Evolutionary conservation across 2,888 invertebrate species (phyloP).

Genomic region (Himalopsyche japonica): DNA sequence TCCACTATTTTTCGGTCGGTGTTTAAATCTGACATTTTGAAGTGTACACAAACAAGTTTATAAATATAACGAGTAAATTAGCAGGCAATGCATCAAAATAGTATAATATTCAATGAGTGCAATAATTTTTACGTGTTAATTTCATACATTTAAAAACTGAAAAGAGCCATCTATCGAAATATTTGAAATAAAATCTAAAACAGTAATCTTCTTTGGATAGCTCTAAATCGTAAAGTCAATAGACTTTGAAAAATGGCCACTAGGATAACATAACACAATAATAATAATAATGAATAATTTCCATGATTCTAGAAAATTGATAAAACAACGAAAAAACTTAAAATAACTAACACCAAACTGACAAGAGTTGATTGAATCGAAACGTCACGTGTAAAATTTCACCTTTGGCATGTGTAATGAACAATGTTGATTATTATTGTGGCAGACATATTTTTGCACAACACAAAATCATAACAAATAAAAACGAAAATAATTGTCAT

Average conservation of each 20-base stretch:
- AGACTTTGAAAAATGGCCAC: slow-evolving; percentile 6
- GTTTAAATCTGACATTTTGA: no score
- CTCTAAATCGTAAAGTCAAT: neutral
- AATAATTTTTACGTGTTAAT: no score
- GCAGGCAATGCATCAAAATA: no score
- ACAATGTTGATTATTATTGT: slow-evolving; percentile 13
- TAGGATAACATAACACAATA: neutral
- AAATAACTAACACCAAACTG: neutral
- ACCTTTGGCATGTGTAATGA: neutral
- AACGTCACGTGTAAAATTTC: neutral
- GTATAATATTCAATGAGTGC: no score
- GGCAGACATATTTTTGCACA: slow-evolving; percentile 32
- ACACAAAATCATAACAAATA: slow-evolving; percentile 14
- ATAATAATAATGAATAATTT: neutral
- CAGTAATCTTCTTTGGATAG: neutral
- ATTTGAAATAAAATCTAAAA: neutral
- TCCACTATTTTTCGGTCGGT: no score
- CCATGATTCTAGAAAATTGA: neutral
- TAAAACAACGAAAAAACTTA: neutral
- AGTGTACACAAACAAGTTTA: no score
- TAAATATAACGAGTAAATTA: no score
- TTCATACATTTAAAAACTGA: neutral
- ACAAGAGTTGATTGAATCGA: neutral
- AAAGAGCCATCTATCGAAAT: neutral
- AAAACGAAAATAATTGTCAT: slow-evolving; percentile 21